Percentiles rank a stretch among this genome's conserved stretches.
These are phyloP conservation scores for Eristalis pertinax DNA, from an alignment of 2,888 invertebrate genomes.

Conservation along the genomic window DNA sequence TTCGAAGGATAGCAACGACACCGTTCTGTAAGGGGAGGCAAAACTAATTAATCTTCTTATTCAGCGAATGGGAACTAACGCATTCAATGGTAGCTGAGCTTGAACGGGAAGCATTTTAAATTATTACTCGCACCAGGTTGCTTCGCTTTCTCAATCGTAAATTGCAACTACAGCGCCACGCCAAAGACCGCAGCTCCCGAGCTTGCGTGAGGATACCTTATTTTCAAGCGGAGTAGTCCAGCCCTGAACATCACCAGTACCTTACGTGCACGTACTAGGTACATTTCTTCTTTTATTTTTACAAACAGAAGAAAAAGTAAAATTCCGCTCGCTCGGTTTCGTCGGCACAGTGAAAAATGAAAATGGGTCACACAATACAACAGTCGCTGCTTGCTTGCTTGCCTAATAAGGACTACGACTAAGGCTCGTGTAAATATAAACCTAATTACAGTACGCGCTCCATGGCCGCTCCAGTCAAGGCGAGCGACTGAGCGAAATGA, in stretches of 20 bases:
- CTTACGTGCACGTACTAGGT: background rate
- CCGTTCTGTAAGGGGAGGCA: constrained; percentile 45
- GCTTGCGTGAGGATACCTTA: constrained; percentile 31
- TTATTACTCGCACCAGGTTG: constrained; percentile 68
- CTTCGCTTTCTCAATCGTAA: constrained; percentile 62
- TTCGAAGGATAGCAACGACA: background rate
- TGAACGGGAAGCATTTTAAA: constrained; percentile 59
- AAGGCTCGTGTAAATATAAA: constrained; percentile 59
- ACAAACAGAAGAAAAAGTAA: constrained; percentile 47
- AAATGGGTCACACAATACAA: constrained; percentile 53
- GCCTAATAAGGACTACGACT: constrained; percentile 31
- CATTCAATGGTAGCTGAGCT: constrained; percentile 16
- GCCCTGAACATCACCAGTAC: constrained; percentile 58
- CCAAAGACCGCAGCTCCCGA: constrained; percentile 20
- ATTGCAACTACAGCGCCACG: constrained; percentile 38
- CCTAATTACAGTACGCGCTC: constrained; percentile 50
- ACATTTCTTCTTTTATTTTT: constrained; percentile 14
- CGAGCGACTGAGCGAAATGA: background rate
- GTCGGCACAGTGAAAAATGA: background rate
- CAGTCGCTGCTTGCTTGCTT: constrained; percentile 6
- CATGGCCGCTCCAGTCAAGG: background rate
- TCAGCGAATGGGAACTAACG: constrained; percentile 24
- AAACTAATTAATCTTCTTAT: constrained; percentile 69
- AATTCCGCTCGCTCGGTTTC: constrained; percentile 5
- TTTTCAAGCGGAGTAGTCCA: background rate